Evolutionary conservation across 2,797 vertebrate species (phyloP), one percentile per base, ranked within the genome.

Genomic region (Clarias platycephalus): DNA sequence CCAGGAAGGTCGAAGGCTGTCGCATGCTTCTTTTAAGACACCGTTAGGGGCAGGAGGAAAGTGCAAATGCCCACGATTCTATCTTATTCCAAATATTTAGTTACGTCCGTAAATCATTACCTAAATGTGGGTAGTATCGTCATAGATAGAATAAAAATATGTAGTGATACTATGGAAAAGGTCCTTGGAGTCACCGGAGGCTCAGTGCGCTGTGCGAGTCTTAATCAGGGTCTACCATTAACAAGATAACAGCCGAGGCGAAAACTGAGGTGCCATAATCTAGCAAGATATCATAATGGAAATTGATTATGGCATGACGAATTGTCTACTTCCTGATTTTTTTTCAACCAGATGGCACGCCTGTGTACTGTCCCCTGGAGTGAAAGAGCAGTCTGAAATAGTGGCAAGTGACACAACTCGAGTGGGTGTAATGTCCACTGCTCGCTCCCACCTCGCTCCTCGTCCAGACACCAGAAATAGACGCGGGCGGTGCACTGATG

Each of bases 391-490:
- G 67, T 22, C 57, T n/a, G 28, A 70, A 82, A 49, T 62, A 83
- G 34, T 34, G 34, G 10, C 20, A 75, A 78, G 58, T 76, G 58
- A 85, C 37, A 40, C 72, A 80, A 75, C 12, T 57, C 15, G 31
- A 28, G 75, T 75, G 72, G 44, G 34, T 22, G 31, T 16, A 44
- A 64, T 74, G 57, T 71, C 49, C 72, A 57, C 55, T 37, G 53
- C 71, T 81, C 10, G 15, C 67, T 34, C 80, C 6, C 49, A 63
- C 16, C 34, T 80, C 16, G 20, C 63, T 57, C 12, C 57, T 53
- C 67, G 71, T 62, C 63, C 28, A 62, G 60, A 72, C 70, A 62
- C 72, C 86, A 89, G 57, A 90, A 90, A 91, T 88, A 89, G 89
- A 91, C 81, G 75, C 84, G 84, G 83, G 64, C 72, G 64, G 60